Conservation (phyloP, 2,797 vertebrate genomes). For the Cryptoblepharus egeriae region DNA sequence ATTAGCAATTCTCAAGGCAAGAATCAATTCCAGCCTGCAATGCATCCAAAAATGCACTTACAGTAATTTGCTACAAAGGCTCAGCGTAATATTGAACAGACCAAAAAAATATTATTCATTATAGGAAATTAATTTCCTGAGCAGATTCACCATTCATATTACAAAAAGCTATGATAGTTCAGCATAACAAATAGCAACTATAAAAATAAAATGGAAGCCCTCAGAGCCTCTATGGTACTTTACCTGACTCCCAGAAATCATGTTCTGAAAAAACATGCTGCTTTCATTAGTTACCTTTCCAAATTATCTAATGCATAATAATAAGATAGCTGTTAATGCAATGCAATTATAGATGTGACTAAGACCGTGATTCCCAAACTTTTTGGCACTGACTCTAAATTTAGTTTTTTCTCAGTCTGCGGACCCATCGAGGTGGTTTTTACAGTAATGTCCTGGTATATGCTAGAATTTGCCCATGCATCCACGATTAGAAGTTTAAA, state of each 20-base stretch:
- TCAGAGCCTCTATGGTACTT: conserved; percentile 45
- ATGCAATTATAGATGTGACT: no score
- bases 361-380: no score
- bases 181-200: conserved; percentile 46
- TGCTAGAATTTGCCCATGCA: no score
- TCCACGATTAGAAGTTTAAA: no score
- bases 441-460: no score
- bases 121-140: conserved; percentile 68
- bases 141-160: conserved; percentile 43
- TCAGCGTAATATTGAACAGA: conserved; percentile 52
- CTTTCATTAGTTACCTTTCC: conserved; percentile 30
- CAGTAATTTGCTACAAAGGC: conserved; percentile 72
- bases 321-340: no score
- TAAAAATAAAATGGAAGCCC: conserved; percentile 50
- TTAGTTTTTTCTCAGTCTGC: no score
- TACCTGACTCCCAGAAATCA: conserved; percentile 41
- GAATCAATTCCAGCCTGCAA: conserved; percentile 73
- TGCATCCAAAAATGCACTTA: conserved; percentile 78
- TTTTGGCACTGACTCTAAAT: no score
- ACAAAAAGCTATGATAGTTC: conserved; percentile 25
- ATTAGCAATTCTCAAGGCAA: conserved; percentile 67
- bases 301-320: no score
- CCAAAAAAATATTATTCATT: conserved; percentile 52
- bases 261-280: conserved; percentile 28
- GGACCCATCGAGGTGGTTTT: no score